phyloP scores from a whole-genome alignment of 2,888 invertebrate genomes.

The Dioctria rufipes region DNA sequence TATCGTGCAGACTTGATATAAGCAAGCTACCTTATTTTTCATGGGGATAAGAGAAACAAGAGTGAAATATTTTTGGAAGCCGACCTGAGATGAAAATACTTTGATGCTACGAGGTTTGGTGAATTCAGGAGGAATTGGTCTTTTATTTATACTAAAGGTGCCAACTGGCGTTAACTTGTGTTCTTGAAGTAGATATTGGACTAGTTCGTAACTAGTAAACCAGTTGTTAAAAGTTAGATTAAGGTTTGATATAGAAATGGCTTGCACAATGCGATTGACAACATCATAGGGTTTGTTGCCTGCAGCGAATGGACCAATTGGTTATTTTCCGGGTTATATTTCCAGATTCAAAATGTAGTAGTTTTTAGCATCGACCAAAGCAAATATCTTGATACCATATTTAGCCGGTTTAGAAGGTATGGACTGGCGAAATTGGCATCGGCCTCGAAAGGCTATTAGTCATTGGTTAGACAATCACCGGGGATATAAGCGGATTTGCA shows the following conservation, averaged over 20 bases:
- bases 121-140: not conserved
- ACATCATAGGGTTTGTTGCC: not conserved
- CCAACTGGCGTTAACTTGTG: slow-evolving; percentile 31
- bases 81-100: not conserved
- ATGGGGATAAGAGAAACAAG: not conserved
- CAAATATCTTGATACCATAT: not conserved
- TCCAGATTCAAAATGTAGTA: not conserved
- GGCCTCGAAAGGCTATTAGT: not conserved
- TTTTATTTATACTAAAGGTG: not conserved
- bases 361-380: not conserved
- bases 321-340: slow-evolving; percentile 1
- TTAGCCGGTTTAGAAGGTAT: not conserved
- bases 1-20: not conserved
- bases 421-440: not conserved
- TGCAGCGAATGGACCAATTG: not conserved
- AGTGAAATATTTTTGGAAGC: not conserved
- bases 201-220: slow-evolving; percentile 26
- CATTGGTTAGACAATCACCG: not conserved
- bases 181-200: slow-evolving; percentile 27
- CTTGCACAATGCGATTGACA: too few species aligned
- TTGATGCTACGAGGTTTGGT: not conserved
- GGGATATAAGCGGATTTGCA: too few species aligned
- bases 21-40: not conserved
- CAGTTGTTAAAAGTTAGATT: slow-evolving; percentile 47
- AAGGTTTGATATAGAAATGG: not conserved